These are phyloP conservation scores for Dorcus hopei DNA, from an alignment of 2,888 invertebrate genomes.

Conservation along the genomic window DNA sequence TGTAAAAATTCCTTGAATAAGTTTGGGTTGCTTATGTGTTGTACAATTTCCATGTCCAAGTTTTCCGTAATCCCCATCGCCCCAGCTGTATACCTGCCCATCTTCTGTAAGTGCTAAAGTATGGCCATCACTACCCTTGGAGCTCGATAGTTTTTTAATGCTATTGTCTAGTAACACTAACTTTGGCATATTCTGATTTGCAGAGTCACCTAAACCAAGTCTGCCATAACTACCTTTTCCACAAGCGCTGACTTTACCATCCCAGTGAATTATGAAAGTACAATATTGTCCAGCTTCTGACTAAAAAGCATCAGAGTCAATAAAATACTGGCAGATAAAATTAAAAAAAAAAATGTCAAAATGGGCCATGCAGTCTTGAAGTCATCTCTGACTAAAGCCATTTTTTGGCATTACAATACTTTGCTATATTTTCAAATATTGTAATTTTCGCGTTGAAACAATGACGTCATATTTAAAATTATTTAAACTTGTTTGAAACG, in stretches of 20 bases:
- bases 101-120: slow-evolving; percentile 55
- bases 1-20: slow-evolving; percentile 51
- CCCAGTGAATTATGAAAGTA: slow-evolving; percentile 58
- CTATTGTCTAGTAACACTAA: slow-evolving; percentile 53
- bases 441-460: too few species aligned
- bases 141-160: slow-evolving; percentile 54
- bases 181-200: slow-evolving; percentile 58
- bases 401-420: too few species aligned
- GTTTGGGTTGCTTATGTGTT: slow-evolving; percentile 55
- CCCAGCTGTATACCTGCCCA: slow-evolving; percentile 57
- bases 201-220: slow-evolving; percentile 61
- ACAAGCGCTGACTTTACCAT: slow-evolving; percentile 59
- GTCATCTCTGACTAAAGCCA: too few species aligned
- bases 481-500: too few species aligned
- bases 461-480: too few species aligned
- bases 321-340: not conserved
- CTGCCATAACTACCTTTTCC: slow-evolving; percentile 64
- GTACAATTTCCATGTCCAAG: slow-evolving; percentile 55
- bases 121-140: slow-evolving; percentile 59
- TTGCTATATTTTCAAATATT: too few species aligned
- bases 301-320: slow-evolving; percentile 35
- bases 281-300: slow-evolving; percentile 65
- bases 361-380: not conserved
- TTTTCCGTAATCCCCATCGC: slow-evolving; percentile 60
- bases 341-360: not conserved